Conservation (phyloP, 1,140 invertebrate species). For the Panagrolaimus sp. region DNA sequence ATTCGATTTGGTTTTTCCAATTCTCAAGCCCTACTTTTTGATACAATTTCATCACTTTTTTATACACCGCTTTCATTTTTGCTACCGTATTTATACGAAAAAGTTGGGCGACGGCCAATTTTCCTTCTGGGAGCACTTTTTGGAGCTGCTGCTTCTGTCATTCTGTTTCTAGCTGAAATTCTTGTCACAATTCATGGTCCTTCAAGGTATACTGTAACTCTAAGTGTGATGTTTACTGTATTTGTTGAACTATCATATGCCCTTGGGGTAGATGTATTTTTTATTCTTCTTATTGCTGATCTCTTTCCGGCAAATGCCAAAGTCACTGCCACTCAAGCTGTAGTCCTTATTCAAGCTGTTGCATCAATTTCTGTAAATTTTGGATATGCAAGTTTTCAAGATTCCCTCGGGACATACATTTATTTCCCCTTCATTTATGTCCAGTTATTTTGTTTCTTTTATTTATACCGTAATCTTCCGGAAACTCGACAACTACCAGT, state of each 20-base stretch:
- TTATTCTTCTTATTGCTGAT: not conserved
- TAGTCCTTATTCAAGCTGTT: not conserved
- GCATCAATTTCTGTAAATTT: not conserved
- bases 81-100: slow-evolving; percentile 8
- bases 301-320: not conserved
- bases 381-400: not conserved
- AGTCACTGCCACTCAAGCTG: not conserved
- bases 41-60: not conserved
- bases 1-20: not conserved
- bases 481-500: not conserved
- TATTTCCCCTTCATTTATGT: slow-evolving; percentile 3
- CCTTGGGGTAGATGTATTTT: not conserved
- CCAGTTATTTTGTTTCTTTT: slow-evolving; percentile 2
- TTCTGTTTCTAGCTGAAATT: not conserved
- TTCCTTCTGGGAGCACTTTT: not conserved
- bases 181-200: not conserved
- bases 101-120: not conserved
- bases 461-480: slow-evolving; percentile 5
- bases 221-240: not conserved
- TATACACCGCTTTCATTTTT: not conserved
- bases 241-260: not conserved
- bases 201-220: not conserved
- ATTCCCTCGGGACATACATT: not conserved
- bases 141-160: not conserved
- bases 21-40: not conserved